A percentile compares a stretch with the other conserved stretches of the same genome.
Evolutionary conservation across 2,113 vertebrate species (phyloP).

Genomic region (Poicephalus gulielmi): DNA sequence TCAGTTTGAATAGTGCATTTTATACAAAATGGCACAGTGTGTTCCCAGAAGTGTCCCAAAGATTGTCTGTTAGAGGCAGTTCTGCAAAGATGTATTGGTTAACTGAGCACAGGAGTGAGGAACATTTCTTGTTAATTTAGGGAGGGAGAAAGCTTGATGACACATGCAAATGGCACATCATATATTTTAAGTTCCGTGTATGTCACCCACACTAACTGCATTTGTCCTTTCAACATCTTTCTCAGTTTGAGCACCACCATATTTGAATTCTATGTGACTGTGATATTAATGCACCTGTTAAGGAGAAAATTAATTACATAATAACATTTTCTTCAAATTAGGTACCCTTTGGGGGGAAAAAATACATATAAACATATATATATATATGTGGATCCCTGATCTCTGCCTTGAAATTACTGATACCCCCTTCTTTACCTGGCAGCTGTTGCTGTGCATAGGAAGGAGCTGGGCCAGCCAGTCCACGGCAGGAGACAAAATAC

Average conservation of each 20-base stretch:
- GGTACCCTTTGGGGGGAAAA: not conserved
- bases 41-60: slow-evolving; percentile 52
- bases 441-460: not conserved
- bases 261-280: not conserved
- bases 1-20: not conserved
- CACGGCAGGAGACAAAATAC: not conserved
- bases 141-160: slow-evolving; percentile 58
- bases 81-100: slow-evolving; percentile 50
- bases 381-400: not conserved
- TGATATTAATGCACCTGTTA: slow-evolving; percentile 42
- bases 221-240: slow-evolving; percentile 53
- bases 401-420: not conserved
- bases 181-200: slow-evolving; percentile 60
- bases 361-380: not conserved
- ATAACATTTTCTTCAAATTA: not conserved
- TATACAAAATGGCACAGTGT: slow-evolving; percentile 19
- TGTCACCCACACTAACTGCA: slow-evolving; percentile 43
- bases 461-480: not conserved
- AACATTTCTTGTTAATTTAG: slow-evolving; percentile 60
- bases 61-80: slow-evolving; percentile 34
- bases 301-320: not conserved
- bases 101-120: slow-evolving; percentile 40
- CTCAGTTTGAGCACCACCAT: not conserved
- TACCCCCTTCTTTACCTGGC: not conserved
- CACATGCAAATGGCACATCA: slow-evolving; percentile 58